Conservation (phyloP, 1,140 invertebrate genomes). For the Bombyx mandarina region DNA sequence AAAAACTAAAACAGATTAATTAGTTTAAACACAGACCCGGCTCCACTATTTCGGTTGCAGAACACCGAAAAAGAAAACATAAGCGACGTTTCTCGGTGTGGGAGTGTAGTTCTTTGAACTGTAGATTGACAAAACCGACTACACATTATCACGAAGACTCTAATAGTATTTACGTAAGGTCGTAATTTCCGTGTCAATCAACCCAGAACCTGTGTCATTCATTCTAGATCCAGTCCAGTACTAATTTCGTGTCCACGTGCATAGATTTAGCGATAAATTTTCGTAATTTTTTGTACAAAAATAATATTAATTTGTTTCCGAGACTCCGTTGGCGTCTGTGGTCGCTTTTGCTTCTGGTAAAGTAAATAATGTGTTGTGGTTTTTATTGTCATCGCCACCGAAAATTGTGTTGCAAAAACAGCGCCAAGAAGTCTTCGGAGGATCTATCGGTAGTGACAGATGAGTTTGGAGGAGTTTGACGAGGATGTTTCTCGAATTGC, state of each 20-base stretch:
- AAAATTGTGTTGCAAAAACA: no score
- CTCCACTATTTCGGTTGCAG: slow-evolving; percentile 1
- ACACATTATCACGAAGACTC: not conserved
- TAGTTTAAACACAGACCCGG: no score
- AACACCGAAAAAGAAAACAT: slow-evolving; percentile 21
- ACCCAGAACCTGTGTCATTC: slow-evolving; percentile 5
- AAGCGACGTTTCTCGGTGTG: slow-evolving; percentile 15
- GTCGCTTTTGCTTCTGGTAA: no score
- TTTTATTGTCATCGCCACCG: no score
- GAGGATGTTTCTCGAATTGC: no score
- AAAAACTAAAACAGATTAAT: no score
- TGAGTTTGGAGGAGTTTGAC: no score
- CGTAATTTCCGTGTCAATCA: slow-evolving; percentile 1
- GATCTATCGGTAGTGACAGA: no score
- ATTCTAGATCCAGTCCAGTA: slow-evolving; percentile 5
- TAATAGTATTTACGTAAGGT: slow-evolving; percentile 3
- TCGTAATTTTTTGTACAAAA: not conserved
- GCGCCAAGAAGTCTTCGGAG: no score
- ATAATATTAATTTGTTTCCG: no score
- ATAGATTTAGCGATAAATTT: not conserved
- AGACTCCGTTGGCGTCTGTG: no score
- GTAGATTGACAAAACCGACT: slow-evolving; percentile 11
- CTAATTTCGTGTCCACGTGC: slow-evolving; percentile 7
- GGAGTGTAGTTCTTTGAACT: slow-evolving; percentile 51
- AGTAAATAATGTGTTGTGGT: no score